phyloP scores from a whole-genome alignment of 2,113 vertebrate species.

The Isichthys henryi region DNA sequence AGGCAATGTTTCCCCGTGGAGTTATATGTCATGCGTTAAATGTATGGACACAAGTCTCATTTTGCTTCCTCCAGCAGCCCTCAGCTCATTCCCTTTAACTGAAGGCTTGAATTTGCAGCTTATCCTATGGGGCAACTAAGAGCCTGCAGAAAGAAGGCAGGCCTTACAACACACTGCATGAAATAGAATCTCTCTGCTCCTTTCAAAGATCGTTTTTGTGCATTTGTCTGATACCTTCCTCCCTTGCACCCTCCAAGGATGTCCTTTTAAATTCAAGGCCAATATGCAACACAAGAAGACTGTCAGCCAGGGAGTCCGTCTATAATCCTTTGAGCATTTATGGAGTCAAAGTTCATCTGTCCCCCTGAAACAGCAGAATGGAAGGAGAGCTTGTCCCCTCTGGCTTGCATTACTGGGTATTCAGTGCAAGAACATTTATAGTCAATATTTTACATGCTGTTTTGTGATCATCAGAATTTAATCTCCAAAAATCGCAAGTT shows the following conservation, averaged over 20 bases:
- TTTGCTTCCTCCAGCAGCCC: background rate
- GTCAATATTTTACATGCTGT: background rate
- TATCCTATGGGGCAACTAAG: background rate
- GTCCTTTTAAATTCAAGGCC: background rate
- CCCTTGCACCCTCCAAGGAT: background rate
- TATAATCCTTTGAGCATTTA: background rate
- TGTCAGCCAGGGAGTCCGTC: background rate
- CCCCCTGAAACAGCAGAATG: background rate
- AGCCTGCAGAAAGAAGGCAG: background rate
- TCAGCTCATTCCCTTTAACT: background rate
- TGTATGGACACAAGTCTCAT: background rate
- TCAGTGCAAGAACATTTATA: background rate
- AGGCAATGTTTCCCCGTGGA: background rate
- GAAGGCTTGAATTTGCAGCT: background rate
- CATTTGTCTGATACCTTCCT: background rate
- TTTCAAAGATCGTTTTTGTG: background rate
- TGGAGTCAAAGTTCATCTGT: background rate
- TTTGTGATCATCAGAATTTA: background rate
- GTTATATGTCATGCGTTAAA: conserved; percentile 35
- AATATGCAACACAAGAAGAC: background rate
- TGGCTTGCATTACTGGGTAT: background rate
- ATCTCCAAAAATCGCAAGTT: background rate
- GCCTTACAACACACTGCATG: background rate
- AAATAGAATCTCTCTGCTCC: background rate
- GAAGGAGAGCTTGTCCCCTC: background rate